Conservation (phyloP, 2,888 invertebrate genomes). For the Erebia palarica region DNA sequence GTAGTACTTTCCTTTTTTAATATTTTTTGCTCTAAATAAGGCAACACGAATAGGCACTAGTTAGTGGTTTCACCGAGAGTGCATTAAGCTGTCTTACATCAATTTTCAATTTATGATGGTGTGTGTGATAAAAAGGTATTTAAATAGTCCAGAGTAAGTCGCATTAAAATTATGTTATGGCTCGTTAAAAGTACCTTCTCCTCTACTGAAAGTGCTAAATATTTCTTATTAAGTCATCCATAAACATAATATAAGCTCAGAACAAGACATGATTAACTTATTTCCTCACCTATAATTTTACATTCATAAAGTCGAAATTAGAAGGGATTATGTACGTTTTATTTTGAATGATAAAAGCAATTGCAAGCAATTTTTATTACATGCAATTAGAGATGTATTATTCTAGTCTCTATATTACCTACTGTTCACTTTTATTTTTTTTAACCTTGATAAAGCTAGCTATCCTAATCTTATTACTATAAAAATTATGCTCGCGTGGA, state of each 20-base stretch:
- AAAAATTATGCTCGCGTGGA: no score
- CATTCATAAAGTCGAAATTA: slow-evolving; percentile 26
- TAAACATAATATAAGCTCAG: slow-evolving; percentile 52
- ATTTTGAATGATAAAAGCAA: not conserved
- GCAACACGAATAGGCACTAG: slow-evolving; percentile 37
- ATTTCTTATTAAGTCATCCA: slow-evolving; percentile 61
- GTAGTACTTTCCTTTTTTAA: no score
- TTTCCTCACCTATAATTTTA: slow-evolving; percentile 28
- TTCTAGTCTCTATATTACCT: not conserved
- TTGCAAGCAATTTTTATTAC: not conserved
- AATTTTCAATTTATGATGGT: slow-evolving; percentile 51
- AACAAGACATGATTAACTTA: slow-evolving; percentile 24
- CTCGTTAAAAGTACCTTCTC: slow-evolving; percentile 53
- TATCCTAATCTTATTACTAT: no score
- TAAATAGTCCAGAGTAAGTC: slow-evolving; percentile 49
- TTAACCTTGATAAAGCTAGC: no score
- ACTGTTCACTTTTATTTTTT: not conserved
- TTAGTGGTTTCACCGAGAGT: slow-evolving; percentile 40
- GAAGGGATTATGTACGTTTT: not conserved
- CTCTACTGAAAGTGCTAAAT: slow-evolving; percentile 55
- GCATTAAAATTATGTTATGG: slow-evolving; percentile 55
- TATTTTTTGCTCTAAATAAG: slow-evolving; percentile 25
- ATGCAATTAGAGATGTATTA: not conserved
- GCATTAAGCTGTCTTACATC: slow-evolving; percentile 45
- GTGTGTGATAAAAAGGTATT: slow-evolving; percentile 45